Evolutionary conservation across 53 echinoderm and acorn worm species (phyloP).

Genomic region (Holothuria leucospilota): DNA sequence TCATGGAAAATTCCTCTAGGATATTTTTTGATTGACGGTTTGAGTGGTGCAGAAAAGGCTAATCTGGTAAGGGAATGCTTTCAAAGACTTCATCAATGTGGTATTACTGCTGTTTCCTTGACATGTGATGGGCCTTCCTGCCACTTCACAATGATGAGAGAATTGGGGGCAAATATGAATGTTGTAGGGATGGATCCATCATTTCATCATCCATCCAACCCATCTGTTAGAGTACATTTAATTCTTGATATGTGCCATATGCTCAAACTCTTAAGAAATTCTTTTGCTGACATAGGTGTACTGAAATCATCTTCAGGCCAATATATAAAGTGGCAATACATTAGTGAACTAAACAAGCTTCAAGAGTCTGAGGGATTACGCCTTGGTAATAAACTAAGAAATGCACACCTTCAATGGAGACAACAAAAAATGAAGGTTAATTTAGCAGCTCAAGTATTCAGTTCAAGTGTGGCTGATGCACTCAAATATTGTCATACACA

Average conservation of each 20-base stretch:
- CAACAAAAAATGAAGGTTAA: constrained; percentile 65
- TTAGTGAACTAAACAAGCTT: constrained; percentile 52
- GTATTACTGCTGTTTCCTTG: constrained; percentile 43
- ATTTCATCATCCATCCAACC: constrained; percentile 42
- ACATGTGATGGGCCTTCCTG: constrained; percentile 60
- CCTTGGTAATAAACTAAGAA: constrained; percentile 62
- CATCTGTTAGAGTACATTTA: constrained; percentile 16
- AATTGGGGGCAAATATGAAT: constrained; percentile 56
- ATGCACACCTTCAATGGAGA: constrained; percentile 54
- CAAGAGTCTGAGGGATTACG: constrained; percentile 56
- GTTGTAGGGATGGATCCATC: constrained; percentile 44
- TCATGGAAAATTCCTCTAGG: constrained; percentile 56
- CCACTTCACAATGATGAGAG: constrained; percentile 48
- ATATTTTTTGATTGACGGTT: constrained; percentile 51
- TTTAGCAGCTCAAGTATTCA: constrained; percentile 63
- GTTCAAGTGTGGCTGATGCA: constrained; percentile 65
- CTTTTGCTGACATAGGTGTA: constrained; percentile 43
- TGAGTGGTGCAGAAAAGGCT: constrained; percentile 39
- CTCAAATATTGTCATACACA: constrained; percentile 35
- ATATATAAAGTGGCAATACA: constrained; percentile 40
- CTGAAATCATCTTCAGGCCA: constrained; percentile 15
- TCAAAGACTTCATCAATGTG: constrained; percentile 25
- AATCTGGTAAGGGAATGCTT: constrained; percentile 49
- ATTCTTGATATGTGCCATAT: constrained; percentile 53
- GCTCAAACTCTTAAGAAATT: constrained; percentile 42